Base-by-base conservation (phyloP, 1,140 invertebrate species). In the Drosophila obscura region DNA sequence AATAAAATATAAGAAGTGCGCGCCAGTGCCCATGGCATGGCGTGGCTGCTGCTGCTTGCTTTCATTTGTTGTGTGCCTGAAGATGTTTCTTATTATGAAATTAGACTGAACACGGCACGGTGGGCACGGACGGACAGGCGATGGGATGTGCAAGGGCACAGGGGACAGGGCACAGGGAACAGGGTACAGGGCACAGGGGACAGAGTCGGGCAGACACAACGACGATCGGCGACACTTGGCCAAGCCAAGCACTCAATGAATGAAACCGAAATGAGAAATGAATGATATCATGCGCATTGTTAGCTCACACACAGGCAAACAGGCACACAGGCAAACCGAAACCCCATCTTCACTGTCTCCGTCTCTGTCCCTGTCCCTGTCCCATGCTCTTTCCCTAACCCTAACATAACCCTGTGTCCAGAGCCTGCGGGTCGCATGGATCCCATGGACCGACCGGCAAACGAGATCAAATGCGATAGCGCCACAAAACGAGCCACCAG, bases 381-480 rank as follows among this genome's bases (percentile, higher is more conserved):
- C 46, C 59, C 64, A 13, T 35, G 52, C 61, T 63, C 49, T 28
- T 15, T 53, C 48, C 48, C 49, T 15, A 28, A 55, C 15, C 45
- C 46, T 5, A 13, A 19, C 55, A 31, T 5, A 15, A 13, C 19
- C 16, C 45, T 66, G 35, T 55, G 15, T 19, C 9, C 31, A 39
- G 49, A 59, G 76, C 61, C 81, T 85, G 82, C 82, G 82, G 82
- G 82, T 63, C 80, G 71, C 19, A 19, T 19, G 19, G 19, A 79
- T 64, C 73, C 78, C 67, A 60, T 71, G 64, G 59, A 62, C 63
- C 79, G 56, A 62, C 63, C 74, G 49, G 83, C 83, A 90, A 87
- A 87, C 80, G 82, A 90, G 88, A 90, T 90, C 88, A 90, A 90
- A 90, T 90, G 80, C 88, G 88, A 90, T 90, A 90, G 87, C 87